phyloP scores from a whole-genome alignment of 2,888 invertebrate species.

The Eilema griseolum region DNA sequence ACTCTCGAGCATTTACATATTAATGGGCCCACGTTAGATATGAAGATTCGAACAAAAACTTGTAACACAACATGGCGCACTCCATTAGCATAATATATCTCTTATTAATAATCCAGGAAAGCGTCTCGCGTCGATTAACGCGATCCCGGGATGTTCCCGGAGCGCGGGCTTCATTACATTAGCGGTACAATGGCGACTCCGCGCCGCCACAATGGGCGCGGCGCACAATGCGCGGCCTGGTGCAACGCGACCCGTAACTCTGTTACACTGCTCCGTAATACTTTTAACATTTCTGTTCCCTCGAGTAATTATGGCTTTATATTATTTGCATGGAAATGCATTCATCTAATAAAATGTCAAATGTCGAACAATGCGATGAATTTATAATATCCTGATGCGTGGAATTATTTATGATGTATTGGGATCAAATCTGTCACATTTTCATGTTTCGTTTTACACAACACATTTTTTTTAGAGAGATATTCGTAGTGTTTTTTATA shows the following conservation, averaged over 20 bases:
- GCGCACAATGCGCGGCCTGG: slow-evolving; percentile 20
- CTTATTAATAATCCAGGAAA: slow-evolving; percentile 48
- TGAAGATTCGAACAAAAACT: slow-evolving; percentile 44
- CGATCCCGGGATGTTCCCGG: slow-evolving; percentile 33
- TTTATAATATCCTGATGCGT: slow-evolving; percentile 37
- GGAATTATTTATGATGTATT: slow-evolving; percentile 1
- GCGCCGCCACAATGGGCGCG: slow-evolving; percentile 37
- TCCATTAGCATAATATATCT: slow-evolving; percentile 51
- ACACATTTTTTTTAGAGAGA: not conserved
- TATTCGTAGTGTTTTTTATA: not conserved
- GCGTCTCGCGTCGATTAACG: slow-evolving; percentile 42
- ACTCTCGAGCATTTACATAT: slow-evolving; percentile 31
- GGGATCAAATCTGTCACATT: not conserved
- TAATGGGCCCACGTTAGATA: slow-evolving; percentile 38
- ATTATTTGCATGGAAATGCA: slow-evolving; percentile 28
- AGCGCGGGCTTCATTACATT: slow-evolving; percentile 49
- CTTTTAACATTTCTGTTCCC: slow-evolving; percentile 48
- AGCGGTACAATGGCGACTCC: slow-evolving; percentile 34
- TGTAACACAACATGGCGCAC: slow-evolving; percentile 45
- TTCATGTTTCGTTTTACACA: not conserved
- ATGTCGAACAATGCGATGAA: slow-evolving; percentile 30
- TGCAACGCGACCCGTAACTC: slow-evolving; percentile 16
- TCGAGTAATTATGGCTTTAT: slow-evolving; percentile 44
- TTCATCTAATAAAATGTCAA: slow-evolving; percentile 32
- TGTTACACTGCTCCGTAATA: slow-evolving; percentile 44